These are phyloP conservation scores for Drosophila antonietae DNA, from an alignment of 2,888 invertebrate species.

Conservation along the genomic window DNA sequence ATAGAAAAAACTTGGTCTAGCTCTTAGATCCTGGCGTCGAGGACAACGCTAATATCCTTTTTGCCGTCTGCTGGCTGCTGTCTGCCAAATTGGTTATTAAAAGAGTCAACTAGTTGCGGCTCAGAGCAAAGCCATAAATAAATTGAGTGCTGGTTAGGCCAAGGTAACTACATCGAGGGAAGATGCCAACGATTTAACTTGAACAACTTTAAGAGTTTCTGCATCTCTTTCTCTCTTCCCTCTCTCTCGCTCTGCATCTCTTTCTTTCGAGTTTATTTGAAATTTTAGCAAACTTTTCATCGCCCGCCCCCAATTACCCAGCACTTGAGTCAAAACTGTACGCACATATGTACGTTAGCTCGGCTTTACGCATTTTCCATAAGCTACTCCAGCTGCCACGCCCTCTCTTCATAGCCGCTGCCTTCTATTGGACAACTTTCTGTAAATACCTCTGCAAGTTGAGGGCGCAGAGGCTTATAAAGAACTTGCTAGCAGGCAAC, in stretches of 20 bases:
- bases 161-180: conserved; percentile 14
- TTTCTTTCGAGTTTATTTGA: not conserved
- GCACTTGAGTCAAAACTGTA: conserved; percentile 10
- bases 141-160: conserved; percentile 41
- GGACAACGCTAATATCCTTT: conserved; percentile 64
- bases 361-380: conserved; percentile 1
- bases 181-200: conserved; percentile 15
- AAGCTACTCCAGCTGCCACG: not conserved
- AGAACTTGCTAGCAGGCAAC: not conserved
- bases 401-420: not conserved
- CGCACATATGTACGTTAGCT: not conserved
- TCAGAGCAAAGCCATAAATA: conserved; percentile 42
- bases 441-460: conserved; percentile 1
- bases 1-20: conserved; percentile 20
- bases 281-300: conserved; percentile 4
- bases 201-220: conserved; percentile 26
- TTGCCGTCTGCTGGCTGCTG: conserved; percentile 49
- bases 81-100: conserved; percentile 73
- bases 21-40: conserved; percentile 21
- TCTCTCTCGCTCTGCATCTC: not conserved
- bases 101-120: conserved; percentile 65
- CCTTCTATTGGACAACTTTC: not conserved
- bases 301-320: conserved; percentile 7
- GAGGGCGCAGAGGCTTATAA: not conserved
- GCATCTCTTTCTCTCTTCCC: not conserved